A percentile compares a stretch with the other conserved stretches of the same genome.
These are phyloP conservation scores for Nymphalis c-album DNA, from an alignment of 2,888 invertebrate genomes.

Conservation along the genomic window DNA sequence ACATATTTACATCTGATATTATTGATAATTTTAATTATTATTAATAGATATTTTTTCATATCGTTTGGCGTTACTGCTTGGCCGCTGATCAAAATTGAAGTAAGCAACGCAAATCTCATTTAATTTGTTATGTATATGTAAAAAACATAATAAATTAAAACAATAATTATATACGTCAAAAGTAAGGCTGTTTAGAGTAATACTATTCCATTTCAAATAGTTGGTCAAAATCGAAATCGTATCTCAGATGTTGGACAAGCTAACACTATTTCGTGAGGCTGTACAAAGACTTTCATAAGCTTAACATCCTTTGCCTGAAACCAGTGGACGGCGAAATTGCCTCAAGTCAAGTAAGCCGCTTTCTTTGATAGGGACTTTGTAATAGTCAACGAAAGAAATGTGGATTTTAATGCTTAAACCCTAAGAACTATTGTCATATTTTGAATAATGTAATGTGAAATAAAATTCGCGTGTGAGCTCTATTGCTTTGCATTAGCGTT, in stretches of 20 bases:
- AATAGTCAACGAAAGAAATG: slow-evolving; percentile 39
- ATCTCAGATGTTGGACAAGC: slow-evolving; percentile 25
- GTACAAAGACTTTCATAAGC: slow-evolving; percentile 66
- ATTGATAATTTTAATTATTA: too few species aligned
- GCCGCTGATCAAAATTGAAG: too few species aligned
- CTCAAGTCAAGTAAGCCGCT: slow-evolving; percentile 75
- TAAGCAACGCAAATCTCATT: too few species aligned
- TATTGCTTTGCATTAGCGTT: neutral
- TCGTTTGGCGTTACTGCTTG: too few species aligned
- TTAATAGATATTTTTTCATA: too few species aligned
- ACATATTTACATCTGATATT: too few species aligned
- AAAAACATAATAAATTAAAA: too few species aligned
- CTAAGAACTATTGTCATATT: slow-evolving; percentile 10
- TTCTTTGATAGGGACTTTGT: slow-evolving; percentile 63
- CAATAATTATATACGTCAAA: too few species aligned
- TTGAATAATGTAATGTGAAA: neutral
- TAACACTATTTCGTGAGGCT: slow-evolving; percentile 42
- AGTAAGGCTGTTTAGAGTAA: neutral
- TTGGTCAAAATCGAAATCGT: slow-evolving; percentile 24
- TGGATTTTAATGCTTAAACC: slow-evolving; percentile 19
- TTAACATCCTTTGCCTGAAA: slow-evolving; percentile 65
- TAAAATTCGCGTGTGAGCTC: neutral
- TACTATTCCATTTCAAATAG: slow-evolving; percentile 1
- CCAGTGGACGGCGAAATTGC: slow-evolving; percentile 79
- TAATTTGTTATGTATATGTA: too few species aligned